phyloP scores from a whole-genome alignment of 53 echinoderm and acorn worm genomes.

The Crossaster papposus region DNA sequence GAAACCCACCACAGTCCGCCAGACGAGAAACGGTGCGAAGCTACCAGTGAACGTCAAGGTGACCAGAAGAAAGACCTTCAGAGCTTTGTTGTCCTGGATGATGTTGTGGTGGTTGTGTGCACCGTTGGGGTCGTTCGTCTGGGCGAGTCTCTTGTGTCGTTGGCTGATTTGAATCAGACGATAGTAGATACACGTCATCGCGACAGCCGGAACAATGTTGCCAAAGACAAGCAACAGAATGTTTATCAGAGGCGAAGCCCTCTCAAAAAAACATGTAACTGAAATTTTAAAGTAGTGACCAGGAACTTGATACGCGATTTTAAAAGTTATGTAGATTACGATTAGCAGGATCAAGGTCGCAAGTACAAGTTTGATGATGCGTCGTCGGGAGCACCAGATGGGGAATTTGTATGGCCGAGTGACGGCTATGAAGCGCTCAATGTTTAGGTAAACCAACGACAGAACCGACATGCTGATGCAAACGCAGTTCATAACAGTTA shows the following conservation, averaged over 20 bases:
- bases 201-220: background rate
- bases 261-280: background rate
- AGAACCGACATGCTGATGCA: background rate
- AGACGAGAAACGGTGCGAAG: background rate
- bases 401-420: slow-evolving; percentile 29
- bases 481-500: background rate
- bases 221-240: background rate
- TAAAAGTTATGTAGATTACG: background rate
- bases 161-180: slow-evolving; percentile 8
- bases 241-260: background rate
- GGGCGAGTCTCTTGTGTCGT: background rate
- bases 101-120: no score
- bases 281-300: background rate
- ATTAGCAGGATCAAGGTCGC: background rate
- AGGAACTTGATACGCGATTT: no score
- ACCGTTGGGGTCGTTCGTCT: background rate
- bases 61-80: slow-evolving; percentile 4
- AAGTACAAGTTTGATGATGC: slow-evolving; percentile 13
- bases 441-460: background rate
- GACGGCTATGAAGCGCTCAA: slow-evolving; percentile 34
- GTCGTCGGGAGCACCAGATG: slow-evolving; percentile 11
- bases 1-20: background rate
- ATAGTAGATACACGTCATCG: background rate
- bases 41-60: slow-evolving; percentile 4
- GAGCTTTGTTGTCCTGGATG: background rate